Base-by-base conservation (phyloP, 2,888 invertebrate genomes). In the Scelioninae gen. 2 region DNA sequence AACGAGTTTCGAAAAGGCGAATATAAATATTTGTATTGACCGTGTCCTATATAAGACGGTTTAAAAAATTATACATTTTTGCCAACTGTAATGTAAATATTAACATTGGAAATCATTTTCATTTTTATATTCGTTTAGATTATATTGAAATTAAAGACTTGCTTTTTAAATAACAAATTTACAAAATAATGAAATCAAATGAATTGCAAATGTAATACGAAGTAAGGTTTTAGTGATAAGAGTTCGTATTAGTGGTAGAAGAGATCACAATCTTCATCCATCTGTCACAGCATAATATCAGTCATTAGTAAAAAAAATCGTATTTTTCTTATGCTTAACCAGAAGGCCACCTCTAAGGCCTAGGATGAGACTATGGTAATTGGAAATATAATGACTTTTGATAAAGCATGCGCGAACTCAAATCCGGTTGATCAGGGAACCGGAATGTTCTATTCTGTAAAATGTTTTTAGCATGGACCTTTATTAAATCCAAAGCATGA, bases 311-410 rank as follows among this genome's bases (percentile, higher is more conserved):
- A 84, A 78, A n/a, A n/a, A 75, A 76, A 76, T 78, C 81, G 76
- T 83, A 82, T 85, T 85, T 84, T 85, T 85, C 83, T 89, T 89
- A 88, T 89, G 89, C 89, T 90, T 86, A 84, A 86, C 82, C 84
- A 92, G 92, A 90, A 91, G 94, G 92, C 93, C 94, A 88, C 92
- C 92, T 87, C 91, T 94, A 87, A 93, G 94, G 90, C 94, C 94
- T 90, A 92, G 94, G 93, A 94, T 94, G 89, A 92, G 92, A 91
- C 92, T 94, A 91, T 94, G 94, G 94, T 94, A 95, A 94, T 89
- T 89, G 89, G 80, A 67, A 52, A 58, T 4, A 70, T 33, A 68
- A 65, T 73, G 61, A 58, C 57, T 70, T 69, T 76, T 80, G 80
- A 79, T 74, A 81, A 78, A 78, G 80, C 80, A 81, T 81, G 78